These are phyloP conservation scores for Idaea dimidiata DNA, from an alignment of 2,888 invertebrate species.

Conservation along the genomic window DNA sequence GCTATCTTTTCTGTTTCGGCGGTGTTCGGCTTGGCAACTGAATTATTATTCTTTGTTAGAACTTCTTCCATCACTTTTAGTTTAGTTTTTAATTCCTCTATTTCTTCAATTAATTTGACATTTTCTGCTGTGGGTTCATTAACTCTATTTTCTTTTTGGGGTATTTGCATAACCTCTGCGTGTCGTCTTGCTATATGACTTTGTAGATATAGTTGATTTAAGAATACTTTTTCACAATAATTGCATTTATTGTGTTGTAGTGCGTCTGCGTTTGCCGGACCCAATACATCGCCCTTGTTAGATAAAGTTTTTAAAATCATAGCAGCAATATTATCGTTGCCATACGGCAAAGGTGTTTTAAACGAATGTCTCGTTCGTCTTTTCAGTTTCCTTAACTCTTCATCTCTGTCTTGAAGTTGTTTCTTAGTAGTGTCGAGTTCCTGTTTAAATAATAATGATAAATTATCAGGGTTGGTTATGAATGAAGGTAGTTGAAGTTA, in stretches of 20 bases:
- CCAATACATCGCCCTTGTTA: conserved; percentile 59
- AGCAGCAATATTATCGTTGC: conserved; percentile 71
- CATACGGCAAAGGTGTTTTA: conserved; percentile 57
- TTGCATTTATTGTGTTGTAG: conserved; percentile 80
- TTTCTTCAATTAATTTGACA: conserved; percentile 77
- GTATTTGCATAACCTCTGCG: conserved; percentile 47
- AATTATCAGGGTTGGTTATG: neutral
- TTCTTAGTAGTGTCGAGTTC: conserved; percentile 78
- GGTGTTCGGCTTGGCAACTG: conserved; percentile 20
- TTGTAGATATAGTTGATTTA: conserved; percentile 83
- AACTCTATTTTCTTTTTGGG: conserved; percentile 50
- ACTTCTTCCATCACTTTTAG: conserved; percentile 69
- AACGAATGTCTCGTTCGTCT: conserved; percentile 65
- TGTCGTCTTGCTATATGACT: conserved; percentile 84
- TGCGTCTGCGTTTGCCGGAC: conserved; percentile 46
- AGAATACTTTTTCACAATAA: conserved; percentile 85
- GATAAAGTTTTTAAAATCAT: conserved; percentile 71
- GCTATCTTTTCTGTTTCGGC: conserved; percentile 19
- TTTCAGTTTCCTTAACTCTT: conserved; percentile 73
- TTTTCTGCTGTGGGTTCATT: conserved; percentile 68
- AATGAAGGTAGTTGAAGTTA: neutral
- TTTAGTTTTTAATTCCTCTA: conserved; percentile 68
- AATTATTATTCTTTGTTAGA: conserved; percentile 38
- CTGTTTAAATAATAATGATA: conserved; percentile 44
- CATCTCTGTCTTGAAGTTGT: conserved; percentile 68